Percentiles rank a stretch among this genome's conserved stretches.
Conservation (phyloP, 2,888 invertebrate species). For the Coenonympha arcania region DNA sequence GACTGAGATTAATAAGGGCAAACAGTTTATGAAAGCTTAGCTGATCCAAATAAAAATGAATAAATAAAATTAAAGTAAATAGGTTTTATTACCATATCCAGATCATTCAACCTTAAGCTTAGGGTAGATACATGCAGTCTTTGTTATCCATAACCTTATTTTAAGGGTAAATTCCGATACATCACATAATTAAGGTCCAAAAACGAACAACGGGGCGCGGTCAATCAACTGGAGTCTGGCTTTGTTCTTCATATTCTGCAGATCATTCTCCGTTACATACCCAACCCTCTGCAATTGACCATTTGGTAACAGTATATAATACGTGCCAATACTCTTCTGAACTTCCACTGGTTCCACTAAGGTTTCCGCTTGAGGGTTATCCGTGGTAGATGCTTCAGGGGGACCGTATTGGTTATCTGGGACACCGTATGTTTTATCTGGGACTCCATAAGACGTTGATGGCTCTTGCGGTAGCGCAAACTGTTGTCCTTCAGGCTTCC, state of each 20-base stretch:
- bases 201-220: constrained; percentile 50
- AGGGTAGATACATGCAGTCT: too few relatives aligned
- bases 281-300: constrained; percentile 77
- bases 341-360: constrained; percentile 59
- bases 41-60: too few relatives aligned
- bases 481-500: constrained; percentile 57
- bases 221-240: constrained; percentile 73
- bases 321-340: constrained; percentile 72
- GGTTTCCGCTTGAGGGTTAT: constrained; percentile 53
- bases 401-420: constrained; percentile 43
- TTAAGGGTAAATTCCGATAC: not conserved
- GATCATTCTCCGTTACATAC: constrained; percentile 68
- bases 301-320: constrained; percentile 77
- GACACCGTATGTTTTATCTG: constrained; percentile 36
- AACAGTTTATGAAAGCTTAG: too few relatives aligned
- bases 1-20: too few relatives aligned
- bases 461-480: constrained; percentile 55
- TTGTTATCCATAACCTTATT: too few relatives aligned
- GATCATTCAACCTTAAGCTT: too few relatives aligned
- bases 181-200: constrained; percentile 39
- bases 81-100: too few relatives aligned
- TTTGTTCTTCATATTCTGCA: constrained; percentile 75
- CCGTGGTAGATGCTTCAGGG: constrained; percentile 51
- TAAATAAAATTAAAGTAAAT: too few relatives aligned
- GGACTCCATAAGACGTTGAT: constrained; percentile 26